Evolutionary conservation across 2,113 vertebrate species (phyloP), one percentile per base, ranked within the genome.

Genomic region (Rhinogobius similis): DNA sequence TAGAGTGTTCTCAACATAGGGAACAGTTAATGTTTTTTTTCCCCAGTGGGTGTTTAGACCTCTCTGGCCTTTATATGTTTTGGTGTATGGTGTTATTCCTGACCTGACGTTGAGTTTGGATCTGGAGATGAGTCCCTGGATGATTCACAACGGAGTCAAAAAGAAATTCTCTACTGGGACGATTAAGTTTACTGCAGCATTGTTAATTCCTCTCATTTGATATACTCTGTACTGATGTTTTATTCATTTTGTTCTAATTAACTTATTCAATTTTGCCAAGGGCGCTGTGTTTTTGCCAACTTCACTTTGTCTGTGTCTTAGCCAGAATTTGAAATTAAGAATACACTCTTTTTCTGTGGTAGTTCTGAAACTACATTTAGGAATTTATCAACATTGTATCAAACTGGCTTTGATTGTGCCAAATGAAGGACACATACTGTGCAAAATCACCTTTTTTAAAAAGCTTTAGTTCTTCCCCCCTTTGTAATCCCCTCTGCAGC

Each of bases 171-270:
- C 23, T 55, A 12, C 52, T 5, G 23, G 23, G 52, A 55, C 52
- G 26, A 24, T 55, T 24, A 26, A 14, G 23, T 55, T 26, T 55
- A 14, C 52, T 14, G 52, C 52, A 24, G 24, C 52, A 26, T 7
- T 55, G 52, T 55, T 55, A 26, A 55, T 55, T 26, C 24, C 52
- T 13, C 11, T 26, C 52, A 55, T 55, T 55, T 24, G 24, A 50
- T 50, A 50, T 8, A 50, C 46, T 50, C 46, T 26, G 26, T 55
- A 55, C 52, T 55, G 12, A 55, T 55, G 52, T 13, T 26, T 55
- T 55, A 55, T 55, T 55, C 52, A 55, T 55, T 55, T 55, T 55
- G 52, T 24, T 55, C 52, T 55, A 55, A 55, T 55, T 55, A 55
- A 55, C 52, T 26, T 14, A 55, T 55, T 26, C 14, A 12, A 55